Conservation (phyloP, 2,797 vertebrate genomes). For the Sebastes vulpes region DNA sequence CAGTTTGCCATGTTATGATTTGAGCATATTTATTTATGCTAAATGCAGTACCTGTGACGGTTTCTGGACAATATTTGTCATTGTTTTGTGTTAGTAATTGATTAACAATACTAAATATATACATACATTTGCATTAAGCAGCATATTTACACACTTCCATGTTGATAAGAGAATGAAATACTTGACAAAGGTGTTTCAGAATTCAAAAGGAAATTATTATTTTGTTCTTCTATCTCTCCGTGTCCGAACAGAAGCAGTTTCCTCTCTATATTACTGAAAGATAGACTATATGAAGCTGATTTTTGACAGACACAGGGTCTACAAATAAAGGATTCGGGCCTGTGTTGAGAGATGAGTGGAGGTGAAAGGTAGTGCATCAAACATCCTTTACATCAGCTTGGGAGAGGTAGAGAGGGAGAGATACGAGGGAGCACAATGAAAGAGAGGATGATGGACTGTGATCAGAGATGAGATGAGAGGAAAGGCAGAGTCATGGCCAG, state of each 20-base stretch:
- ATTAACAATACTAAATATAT: too few relatives aligned
- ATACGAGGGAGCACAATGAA: slow-evolving; percentile 20
- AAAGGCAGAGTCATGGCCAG: slow-evolving; percentile 38
- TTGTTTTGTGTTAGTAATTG: too few relatives aligned
- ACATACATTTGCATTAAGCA: too few relatives aligned
- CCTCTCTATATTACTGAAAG: neutral
- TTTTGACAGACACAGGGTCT: slow-evolving; percentile 6
- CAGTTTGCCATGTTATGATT: too few relatives aligned
- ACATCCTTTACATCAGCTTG: slow-evolving; percentile 16
- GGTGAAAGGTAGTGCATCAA: slow-evolving; percentile 30
- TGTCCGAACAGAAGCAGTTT: neutral
- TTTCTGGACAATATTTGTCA: too few relatives aligned
- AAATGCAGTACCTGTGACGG: too few relatives aligned
- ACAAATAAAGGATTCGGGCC: neutral
- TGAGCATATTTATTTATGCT: too few relatives aligned
- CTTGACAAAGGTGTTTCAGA: neutral
- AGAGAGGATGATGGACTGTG: slow-evolving; percentile 35
- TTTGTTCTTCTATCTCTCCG: neutral
- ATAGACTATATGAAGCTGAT: neutral
- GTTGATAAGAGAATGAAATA: too few relatives aligned
- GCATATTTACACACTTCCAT: too few relatives aligned
- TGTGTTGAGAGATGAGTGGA: slow-evolving; percentile 27
- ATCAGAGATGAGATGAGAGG: slow-evolving; percentile 40
- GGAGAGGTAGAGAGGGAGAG: slow-evolving; percentile 1
- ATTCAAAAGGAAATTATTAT: neutral